Base-by-base conservation (phyloP, 2,113 vertebrate species). In the Datnioides undecimradiatus region DNA sequence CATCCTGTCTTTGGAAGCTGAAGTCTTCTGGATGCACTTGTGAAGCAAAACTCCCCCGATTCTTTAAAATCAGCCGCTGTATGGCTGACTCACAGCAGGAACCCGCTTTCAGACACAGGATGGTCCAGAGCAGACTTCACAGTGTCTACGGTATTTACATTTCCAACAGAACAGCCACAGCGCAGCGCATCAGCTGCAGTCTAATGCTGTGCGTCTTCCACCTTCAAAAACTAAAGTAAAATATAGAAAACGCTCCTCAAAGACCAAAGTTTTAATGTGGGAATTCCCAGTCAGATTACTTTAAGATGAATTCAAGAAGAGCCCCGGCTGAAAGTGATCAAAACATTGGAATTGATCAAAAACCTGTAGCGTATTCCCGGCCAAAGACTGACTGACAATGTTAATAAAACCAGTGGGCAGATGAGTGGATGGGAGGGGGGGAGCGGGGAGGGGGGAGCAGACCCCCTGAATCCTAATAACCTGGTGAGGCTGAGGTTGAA, bases 401-500 rank as follows among this genome's bases (percentile, higher is more conserved):
- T 46, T 76, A 66, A 73, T 84, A 64, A 70, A 63, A 34, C 25
- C 21, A 45, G 43, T 43, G 36, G 38, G 48, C 13, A 54, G 55
- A 82, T 51, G 38, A 76, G 54, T 11, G n/a, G 33, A 33, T 21
- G 51, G 38, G 21, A 31, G 29, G 1, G 1, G 21, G 36, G 38
- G 21, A 31, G 29, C 1, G 1, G 21, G 36, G 40, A 31, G 31
- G 49, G 54, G 70, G 60, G 33, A 52, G 46, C n/a, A 65, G 33
- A 62, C 69, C 2, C 41, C 12, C 63, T 65, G 65, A 80, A 84
- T 72, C 68, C 27, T 38, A 70, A 76, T 67, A 79, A 80, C n/a
- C 25, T 13, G 43, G 48, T 11, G 40, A 65, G 68, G 21, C 41
- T 52, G 48, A 55, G 40, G 74, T 23, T 58, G 52, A 77, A 57